These are phyloP conservation scores for Aptenodytes patagonicus DNA, from an alignment of 2,113 vertebrate species.

Conservation along the genomic window DNA sequence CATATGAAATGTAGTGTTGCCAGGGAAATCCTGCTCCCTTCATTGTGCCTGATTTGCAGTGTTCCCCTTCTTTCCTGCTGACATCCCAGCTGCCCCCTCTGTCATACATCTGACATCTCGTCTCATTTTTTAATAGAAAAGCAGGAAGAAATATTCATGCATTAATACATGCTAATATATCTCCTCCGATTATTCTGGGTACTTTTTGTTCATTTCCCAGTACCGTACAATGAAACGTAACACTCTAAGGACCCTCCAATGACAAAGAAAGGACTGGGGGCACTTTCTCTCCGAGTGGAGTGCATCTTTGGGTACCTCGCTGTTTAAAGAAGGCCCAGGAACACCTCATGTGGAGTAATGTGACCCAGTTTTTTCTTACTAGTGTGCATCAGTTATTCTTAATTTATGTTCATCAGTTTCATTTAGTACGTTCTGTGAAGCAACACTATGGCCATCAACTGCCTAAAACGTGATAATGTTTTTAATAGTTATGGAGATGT, in stretches of 20 bases:
- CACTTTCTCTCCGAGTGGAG: background rate
- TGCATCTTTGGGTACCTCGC: background rate
- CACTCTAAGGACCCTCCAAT: background rate
- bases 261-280: background rate
- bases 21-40: constrained; percentile 43
- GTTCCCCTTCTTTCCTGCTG: constrained; percentile 33
- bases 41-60: constrained; percentile 3
- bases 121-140: constrained; percentile 20
- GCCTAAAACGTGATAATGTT: background rate
- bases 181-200: background rate
- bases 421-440: background rate
- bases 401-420: background rate
- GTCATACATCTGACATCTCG: constrained; percentile 41
- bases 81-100: constrained; percentile 47
- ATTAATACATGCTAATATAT: background rate
- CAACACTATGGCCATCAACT: background rate
- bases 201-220: background rate
- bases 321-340: background rate
- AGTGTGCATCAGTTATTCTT: background rate
- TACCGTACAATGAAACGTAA: background rate
- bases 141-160: background rate
- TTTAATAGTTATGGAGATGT: background rate
- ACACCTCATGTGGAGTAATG: background rate
- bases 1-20: constrained; percentile 19
- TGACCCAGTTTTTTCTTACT: background rate